Conservation (phyloP, 92 coral and sea anemone genomes). For the Bergia sp. region DNA sequence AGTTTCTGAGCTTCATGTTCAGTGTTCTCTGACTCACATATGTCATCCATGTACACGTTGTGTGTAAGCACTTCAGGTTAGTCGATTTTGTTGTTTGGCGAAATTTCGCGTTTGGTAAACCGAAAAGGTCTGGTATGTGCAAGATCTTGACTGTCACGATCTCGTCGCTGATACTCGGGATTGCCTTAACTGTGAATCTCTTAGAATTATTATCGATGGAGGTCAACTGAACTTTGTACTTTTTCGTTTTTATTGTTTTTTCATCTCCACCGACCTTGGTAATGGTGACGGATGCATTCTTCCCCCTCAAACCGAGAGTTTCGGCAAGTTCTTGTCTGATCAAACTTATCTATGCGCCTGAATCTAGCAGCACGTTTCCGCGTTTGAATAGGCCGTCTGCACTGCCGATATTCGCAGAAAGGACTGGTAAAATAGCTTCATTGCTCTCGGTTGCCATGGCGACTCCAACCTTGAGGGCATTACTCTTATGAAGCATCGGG, state of each 20-base stretch:
- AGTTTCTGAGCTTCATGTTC: no score
- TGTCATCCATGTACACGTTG: background rate
- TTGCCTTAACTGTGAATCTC: slow-evolving; percentile 49
- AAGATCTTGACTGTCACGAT: slow-evolving; percentile 38
- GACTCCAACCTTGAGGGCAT: background rate
- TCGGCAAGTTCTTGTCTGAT: slow-evolving; percentile 61
- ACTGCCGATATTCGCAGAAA: slow-evolving; percentile 47
- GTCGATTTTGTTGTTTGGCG: slow-evolving; percentile 18
- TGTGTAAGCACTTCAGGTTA: slow-evolving; percentile 7
- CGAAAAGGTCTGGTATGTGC: slow-evolving; percentile 39
- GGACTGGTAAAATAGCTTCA: slow-evolving; percentile 60
- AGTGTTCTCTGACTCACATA: background rate
- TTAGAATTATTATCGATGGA: slow-evolving; percentile 45
- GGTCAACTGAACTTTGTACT: slow-evolving; percentile 52
- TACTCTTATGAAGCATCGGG: no score
- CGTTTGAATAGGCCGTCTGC: slow-evolving; percentile 22
- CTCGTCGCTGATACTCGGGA: slow-evolving; percentile 58
- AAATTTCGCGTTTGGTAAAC: slow-evolving; percentile 46
- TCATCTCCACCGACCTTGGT: slow-evolving; percentile 40
- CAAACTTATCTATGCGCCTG: slow-evolving; percentile 61
- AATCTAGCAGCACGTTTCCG: slow-evolving; percentile 28
- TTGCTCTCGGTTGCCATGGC: slow-evolving; percentile 19
- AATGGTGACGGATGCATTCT: no score
- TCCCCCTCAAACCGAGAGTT: slow-evolving; percentile 4
- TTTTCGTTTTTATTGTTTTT: slow-evolving; percentile 53